A percentile compares a stretch with the other conserved stretches of the same genome.
These are phyloP conservation scores for Marmota flaviventris DNA, from an alignment of 2,113 vertebrate genomes.

Conservation along the genomic window DNA sequence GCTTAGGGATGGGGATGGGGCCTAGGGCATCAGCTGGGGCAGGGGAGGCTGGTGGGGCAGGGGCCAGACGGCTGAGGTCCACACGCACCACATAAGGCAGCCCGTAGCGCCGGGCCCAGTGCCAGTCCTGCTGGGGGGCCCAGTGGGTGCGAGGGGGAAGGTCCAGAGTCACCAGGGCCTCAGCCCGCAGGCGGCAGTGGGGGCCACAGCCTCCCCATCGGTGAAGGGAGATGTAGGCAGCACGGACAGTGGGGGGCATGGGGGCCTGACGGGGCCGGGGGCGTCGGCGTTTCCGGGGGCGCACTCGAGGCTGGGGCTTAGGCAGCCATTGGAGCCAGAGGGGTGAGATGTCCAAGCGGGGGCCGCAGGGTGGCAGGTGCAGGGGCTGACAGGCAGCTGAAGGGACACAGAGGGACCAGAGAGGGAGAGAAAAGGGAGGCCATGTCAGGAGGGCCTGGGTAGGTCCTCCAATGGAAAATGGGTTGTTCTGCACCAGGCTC, in stretches of 20 bases:
- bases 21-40: not conserved
- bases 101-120: constrained; percentile 78
- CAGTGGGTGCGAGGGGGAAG: not conserved
- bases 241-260: accelerated
- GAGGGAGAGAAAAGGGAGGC: accelerated
- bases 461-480: not conserved
- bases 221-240: constrained; percentile 63
- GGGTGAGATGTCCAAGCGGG: not conserved
- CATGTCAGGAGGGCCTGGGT: not conserved
- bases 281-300: constrained; percentile 45
- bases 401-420: not conserved
- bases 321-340: constrained; percentile 78
- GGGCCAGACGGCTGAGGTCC: constrained; percentile 49
- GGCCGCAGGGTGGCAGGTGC: not conserved
- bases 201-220: constrained; percentile 77
- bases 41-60: not conserved
- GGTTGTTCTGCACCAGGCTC: not conserved
- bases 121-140: constrained; percentile 77
- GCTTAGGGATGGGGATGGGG: constrained; percentile 70
- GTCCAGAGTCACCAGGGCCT: constrained; percentile 60
- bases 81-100: constrained; percentile 76
- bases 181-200: constrained; percentile 49
- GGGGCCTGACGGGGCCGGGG: not conserved
- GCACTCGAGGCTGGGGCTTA: not conserved
- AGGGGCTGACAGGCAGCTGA: constrained; percentile 72